Percentiles rank a stretch among this genome's conserved stretches.
Evolutionary conservation across 2,113 vertebrate species (phyloP).

Genomic region (Saccopteryx bilineata): DNA sequence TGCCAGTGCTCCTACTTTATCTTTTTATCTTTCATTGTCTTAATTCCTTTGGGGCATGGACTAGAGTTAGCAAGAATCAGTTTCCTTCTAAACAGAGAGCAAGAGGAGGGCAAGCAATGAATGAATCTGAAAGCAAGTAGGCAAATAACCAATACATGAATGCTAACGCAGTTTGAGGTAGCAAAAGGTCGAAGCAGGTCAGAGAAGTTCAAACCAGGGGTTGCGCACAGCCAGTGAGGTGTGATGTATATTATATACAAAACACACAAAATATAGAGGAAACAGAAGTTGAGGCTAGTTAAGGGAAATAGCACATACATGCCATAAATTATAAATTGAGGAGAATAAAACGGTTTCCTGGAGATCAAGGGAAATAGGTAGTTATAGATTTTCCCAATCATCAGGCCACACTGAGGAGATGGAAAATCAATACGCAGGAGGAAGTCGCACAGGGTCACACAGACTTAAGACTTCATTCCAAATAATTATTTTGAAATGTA

Average conservation of each 20-base stretch:
- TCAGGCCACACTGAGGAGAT: neutral
- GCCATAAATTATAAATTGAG: neutral
- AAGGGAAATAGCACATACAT: neutral
- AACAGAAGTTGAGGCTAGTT: neutral
- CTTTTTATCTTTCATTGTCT: constrained; percentile 35
- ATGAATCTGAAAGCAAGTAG: neutral
- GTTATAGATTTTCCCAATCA: constrained; percentile 26
- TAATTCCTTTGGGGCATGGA: neutral
- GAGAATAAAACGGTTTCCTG: neutral
- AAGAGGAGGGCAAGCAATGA: neutral
- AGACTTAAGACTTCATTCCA: constrained; percentile 12
- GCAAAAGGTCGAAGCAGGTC: neutral
- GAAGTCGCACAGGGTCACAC: neutral
- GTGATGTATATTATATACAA: neutral
- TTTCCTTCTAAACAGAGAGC: neutral
- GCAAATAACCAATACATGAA: neutral
- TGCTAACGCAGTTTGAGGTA: neutral
- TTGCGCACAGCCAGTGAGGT: neutral
- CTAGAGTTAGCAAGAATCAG: neutral
- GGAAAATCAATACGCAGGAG: neutral
- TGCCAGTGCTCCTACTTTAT: constrained; percentile 18
- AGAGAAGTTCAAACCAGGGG: constrained; percentile 14
- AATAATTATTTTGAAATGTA: constrained; percentile 9
- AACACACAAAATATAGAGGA: neutral
- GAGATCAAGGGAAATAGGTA: neutral